Base-by-base conservation (phyloP, 1,140 invertebrate species). In the Oryctes rhinoceros region DNA sequence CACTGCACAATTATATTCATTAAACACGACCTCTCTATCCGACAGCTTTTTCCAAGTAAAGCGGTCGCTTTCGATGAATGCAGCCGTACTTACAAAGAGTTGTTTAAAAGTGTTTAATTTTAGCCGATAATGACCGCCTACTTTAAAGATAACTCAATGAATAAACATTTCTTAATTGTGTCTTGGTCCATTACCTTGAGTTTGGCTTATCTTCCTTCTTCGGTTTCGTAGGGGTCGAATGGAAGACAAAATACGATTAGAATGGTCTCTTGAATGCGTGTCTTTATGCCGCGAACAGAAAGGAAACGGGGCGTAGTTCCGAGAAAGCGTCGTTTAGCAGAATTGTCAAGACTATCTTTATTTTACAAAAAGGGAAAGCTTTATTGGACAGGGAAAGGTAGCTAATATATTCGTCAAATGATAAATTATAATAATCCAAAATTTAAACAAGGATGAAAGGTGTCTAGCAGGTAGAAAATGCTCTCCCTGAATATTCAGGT, bases 381-480 rank as follows among this genome's bases (percentile, higher is more conserved):
- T 71, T 37, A 71, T 71, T 71, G 65, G 65, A 71, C 65, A 59
- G 53, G 53, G 53, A 59, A 59, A 59, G 18, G 53, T 59, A 24
- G 24, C 35, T 71, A 71, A 71, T 71, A 71, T 71, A 71, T 71
- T 71, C 65, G 24, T 37, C 65, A 71, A 71, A 71, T 71, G 24
- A 71, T 71, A 71, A 71, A 71, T 71, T 71, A 71, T 37, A 37
- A 71, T 37, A 71, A 71, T 71, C 65, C 35, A 71, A 71, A 71
- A 35, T 71, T 71, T 71, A 71, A 71, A 71, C 24, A 71, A 71
- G 65, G 65, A 71, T 71, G 24, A 37, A 71, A 71, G 65, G 24
- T 24, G 65, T 71, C 18, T 71, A 71, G 65, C 65, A 71, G 65
- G 65, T 71, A 71, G 65, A 37, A 24, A 71, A 37, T 3, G 53